Base-by-base conservation (phyloP, 2,888 invertebrate species). In the Endomychus coccineus region DNA sequence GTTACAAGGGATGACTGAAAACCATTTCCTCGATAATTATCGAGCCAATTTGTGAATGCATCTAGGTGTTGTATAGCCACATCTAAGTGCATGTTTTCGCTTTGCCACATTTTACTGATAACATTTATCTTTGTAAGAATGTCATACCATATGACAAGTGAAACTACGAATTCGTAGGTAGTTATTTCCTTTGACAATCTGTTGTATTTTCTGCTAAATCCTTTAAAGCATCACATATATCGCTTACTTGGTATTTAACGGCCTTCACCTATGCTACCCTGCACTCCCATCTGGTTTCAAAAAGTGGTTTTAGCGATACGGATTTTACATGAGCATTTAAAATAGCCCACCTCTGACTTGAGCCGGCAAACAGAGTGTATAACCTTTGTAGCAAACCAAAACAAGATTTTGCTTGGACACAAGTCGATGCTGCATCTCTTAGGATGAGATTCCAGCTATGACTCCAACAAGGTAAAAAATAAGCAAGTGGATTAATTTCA, bases 361-460 rank as follows among this genome's bases (percentile, higher is more conserved):
- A 24, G 25, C 22, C 31, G 10, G 38, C 28, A 36, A 44, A 42
- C 5, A 44, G n/a, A 9, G 34, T 34, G 31, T 31, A 45, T 14
- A 43, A 16, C 27, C 25, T 38, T 22, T 39, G 43, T 10, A 43
- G 12, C 3, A 40, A 30, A 27, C 37, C 34, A 27, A 40, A 40
- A 29, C 34, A 31, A 10, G 30, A 29, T n/a, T 34, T 23, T 23
- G 38, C 33, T 27, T 33, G 11, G 7, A 33, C 32, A 17, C 17
- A 40, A 13, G 35, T 38, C 25, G 32, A 23, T 16, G 36, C 43
- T 19, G 43, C 34, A 16, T 43, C 43, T 15, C 30, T 22, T 16
- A 21, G 12, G 10, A 31, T 36, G 39, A 45, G 28, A 33, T 45
- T 45, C 16, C 35, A 37, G 33, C 36, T 41, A 36, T 41, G 36